Percentiles rank a stretch among this genome's conserved stretches.
These are phyloP conservation scores for Pedetes capensis DNA, from an alignment of 2,113 vertebrate species.

Conservation along the genomic window DNA sequence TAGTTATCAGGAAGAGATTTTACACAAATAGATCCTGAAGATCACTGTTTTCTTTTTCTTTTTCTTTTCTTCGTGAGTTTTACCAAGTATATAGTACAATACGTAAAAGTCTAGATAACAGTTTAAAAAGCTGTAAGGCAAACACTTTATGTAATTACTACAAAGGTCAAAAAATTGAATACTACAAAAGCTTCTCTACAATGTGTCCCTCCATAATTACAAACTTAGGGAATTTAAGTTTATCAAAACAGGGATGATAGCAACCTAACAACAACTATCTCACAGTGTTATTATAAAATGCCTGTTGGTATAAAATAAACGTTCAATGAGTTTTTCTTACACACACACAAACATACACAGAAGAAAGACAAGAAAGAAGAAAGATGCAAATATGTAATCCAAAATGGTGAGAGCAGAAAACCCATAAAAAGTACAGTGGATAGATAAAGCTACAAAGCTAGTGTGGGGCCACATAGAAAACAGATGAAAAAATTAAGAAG, in stretches of 20 bases:
- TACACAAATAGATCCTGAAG: background rate
- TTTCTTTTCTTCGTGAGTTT: background rate
- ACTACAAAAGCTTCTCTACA: background rate
- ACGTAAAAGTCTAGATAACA: background rate
- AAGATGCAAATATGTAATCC: background rate
- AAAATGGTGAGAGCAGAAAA: background rate
- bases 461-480: background rate
- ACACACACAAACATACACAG: background rate
- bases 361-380: background rate
- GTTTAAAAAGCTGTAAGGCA: background rate
- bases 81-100: background rate
- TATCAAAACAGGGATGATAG: background rate
- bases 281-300: background rate
- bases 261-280: background rate
- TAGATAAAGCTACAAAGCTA: background rate
- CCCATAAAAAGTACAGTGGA: background rate
- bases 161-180: background rate
- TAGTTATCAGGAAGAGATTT: background rate
- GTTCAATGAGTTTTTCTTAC: background rate
- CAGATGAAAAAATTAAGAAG: background rate
- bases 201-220: background rate
- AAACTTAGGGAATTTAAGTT: background rate
- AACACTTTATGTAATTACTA: background rate
- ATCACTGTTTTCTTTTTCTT: background rate
- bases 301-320: background rate